Evolutionary conservation across 2,797 vertebrate species (phyloP).

Genomic region (Cyprinodon diabolis): DNA sequence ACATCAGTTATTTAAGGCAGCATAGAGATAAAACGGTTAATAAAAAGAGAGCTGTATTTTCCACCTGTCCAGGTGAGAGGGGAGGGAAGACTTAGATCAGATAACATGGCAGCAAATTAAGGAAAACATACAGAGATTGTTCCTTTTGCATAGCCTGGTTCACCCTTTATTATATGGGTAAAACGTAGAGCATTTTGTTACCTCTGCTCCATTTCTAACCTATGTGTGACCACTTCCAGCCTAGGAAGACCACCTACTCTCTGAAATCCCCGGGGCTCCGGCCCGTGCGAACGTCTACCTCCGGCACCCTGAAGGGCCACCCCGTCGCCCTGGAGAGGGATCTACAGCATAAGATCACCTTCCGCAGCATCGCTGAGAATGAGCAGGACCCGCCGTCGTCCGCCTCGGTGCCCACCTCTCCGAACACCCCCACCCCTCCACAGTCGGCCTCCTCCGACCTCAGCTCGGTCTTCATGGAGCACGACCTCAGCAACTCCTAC

Average conservation of each 20-base stretch:
- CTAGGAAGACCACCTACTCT: slow-evolving; percentile 90
- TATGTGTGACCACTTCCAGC: slow-evolving; percentile 68
- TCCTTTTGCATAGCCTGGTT: too few species aligned
- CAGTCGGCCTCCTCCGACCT: slow-evolving; percentile 93
- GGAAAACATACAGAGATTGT: too few species aligned
- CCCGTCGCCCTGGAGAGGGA: slow-evolving; percentile 93
- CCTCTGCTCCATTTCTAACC: neutral
- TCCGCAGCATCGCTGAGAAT: slow-evolving; percentile 91
- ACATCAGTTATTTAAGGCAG: too few species aligned
- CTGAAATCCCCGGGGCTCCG: slow-evolving; percentile 96
- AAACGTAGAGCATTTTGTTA: neutral
- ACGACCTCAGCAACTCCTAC: slow-evolving; percentile 87
- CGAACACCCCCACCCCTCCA: slow-evolving; percentile 90
- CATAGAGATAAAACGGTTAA: too few species aligned
- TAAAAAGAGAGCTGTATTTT: too few species aligned
- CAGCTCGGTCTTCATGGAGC: slow-evolving; percentile 88
- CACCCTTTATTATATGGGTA: too few species aligned
- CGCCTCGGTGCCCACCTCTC: slow-evolving; percentile 88
- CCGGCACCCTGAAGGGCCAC: slow-evolving; percentile 88
- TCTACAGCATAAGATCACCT: slow-evolving; percentile 94
- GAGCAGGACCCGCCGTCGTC: slow-evolving; percentile 84
- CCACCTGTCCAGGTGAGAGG: too few species aligned
- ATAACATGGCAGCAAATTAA: too few species aligned
- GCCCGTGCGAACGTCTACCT: slow-evolving; percentile 88
- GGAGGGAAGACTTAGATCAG: too few species aligned